These are phyloP conservation scores for Petaurus breviceps DNA, from an alignment of 2,113 vertebrate genomes.

Conservation along the genomic window DNA sequence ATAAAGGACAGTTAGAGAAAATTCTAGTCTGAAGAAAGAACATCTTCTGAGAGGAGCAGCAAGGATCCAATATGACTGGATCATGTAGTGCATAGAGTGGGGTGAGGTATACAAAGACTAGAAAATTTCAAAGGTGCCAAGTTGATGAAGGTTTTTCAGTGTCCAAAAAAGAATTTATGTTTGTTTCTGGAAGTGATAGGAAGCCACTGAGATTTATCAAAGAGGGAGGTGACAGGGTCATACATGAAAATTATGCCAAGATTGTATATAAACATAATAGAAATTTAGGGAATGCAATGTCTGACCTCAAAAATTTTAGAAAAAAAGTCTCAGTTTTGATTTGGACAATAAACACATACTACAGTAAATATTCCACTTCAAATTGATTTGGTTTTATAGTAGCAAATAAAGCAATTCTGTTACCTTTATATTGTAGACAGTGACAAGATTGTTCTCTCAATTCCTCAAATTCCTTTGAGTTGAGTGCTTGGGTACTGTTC, in stretches of 20 bases:
- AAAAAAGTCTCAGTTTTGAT: slow-evolving; percentile 1
- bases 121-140: too few relatives aligned
- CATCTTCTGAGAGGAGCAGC: too few relatives aligned
- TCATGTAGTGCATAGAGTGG: too few relatives aligned
- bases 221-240: neutral
- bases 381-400: slow-evolving; percentile 58
- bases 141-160: too few relatives aligned
- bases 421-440: slow-evolving; percentile 65
- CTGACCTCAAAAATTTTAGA: neutral
- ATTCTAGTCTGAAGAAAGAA: too few relatives aligned
- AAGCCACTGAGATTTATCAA: too few relatives aligned
- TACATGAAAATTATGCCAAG: neutral
- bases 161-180: too few relatives aligned
- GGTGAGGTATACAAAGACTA: too few relatives aligned
- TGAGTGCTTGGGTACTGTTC: neutral
- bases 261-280: neutral
- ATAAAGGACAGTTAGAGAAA: too few relatives aligned
- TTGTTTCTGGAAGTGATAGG: too few relatives aligned
- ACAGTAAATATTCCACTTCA: neutral
- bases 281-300: neutral
- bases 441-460: slow-evolving; percentile 54
- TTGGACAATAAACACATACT: neutral
- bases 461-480: slow-evolving; percentile 54
- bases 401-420: slow-evolving; percentile 70
- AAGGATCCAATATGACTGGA: too few relatives aligned